These are phyloP conservation scores for Hydropotes inermis DNA, from an alignment of 2,113 vertebrate species.

Conservation along the genomic window DNA sequence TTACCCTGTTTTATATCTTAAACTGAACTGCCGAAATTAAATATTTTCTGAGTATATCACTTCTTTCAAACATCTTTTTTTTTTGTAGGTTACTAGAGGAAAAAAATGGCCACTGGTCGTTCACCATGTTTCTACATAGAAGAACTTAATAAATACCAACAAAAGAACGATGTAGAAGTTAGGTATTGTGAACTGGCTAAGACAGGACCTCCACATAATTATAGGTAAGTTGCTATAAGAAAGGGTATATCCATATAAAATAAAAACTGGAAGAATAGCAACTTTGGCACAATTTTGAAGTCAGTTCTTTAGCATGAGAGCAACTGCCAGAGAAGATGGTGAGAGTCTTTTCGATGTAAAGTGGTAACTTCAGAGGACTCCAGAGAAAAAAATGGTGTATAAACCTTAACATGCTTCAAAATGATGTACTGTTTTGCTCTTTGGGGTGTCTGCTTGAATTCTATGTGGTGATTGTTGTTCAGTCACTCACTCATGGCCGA, in stretches of 20 bases:
- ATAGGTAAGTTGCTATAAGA: slow-evolving; percentile 69
- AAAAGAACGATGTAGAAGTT: accelerated
- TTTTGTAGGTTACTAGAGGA: not conserved
- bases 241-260: not conserved
- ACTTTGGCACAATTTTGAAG: not conserved
- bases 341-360: not conserved
- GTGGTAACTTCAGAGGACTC: not conserved
- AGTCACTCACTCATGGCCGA: not conserved
- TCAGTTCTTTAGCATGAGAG: not conserved
- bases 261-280: not conserved
- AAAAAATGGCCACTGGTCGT: slow-evolving; percentile 44
- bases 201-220: slow-evolving; percentile 65
- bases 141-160: slow-evolving; percentile 72
- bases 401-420: not conserved
- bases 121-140: not conserved
- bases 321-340: not conserved
- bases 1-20: not conserved
- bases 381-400: not conserved
- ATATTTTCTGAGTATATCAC: not conserved
- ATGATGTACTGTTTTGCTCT: not conserved
- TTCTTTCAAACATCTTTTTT: slow-evolving; percentile 11
- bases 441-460: not conserved
- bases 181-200: accelerated
- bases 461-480: not conserved
- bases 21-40: not conserved